Percentiles rank a stretch among this genome's conserved stretches.
phyloP scores from a whole-genome alignment of 2,888 invertebrate species.

The Philereme transversata region DNA sequence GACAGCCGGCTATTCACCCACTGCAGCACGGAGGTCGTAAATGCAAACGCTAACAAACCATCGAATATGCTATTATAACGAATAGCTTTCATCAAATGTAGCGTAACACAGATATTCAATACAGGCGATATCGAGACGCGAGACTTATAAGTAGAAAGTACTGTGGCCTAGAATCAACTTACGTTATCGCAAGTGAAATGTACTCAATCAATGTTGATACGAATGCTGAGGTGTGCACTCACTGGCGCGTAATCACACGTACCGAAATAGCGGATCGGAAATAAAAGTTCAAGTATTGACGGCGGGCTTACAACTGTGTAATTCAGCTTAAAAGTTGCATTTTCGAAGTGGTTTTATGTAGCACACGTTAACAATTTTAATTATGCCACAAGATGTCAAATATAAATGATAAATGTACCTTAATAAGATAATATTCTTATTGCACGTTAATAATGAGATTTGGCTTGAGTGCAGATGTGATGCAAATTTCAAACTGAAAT shows the following conservation, averaged over 20 bases:
- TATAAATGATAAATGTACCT: too few relatives aligned
- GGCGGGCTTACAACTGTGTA: not conserved
- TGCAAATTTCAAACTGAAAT: too few relatives aligned
- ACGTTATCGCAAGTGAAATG: constrained; percentile 40
- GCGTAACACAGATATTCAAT: constrained; percentile 29
- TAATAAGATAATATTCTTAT: too few relatives aligned
- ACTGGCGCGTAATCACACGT: constrained; percentile 7
- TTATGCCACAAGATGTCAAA: too few relatives aligned
- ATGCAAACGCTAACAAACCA: too few relatives aligned
- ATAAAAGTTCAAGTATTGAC: not conserved
- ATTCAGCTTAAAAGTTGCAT: not conserved
- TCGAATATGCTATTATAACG: not conserved
- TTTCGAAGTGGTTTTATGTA: too few relatives aligned
- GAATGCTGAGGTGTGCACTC: constrained; percentile 18
- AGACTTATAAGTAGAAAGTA: constrained; percentile 39
- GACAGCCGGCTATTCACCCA: too few relatives aligned
- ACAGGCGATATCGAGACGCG: constrained; percentile 31
- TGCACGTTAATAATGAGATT: too few relatives aligned
- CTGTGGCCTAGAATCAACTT: constrained; percentile 36
- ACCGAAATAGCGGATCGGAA: not conserved
- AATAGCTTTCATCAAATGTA: constrained; percentile 15
- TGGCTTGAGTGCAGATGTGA: too few relatives aligned
- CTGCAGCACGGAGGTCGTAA: too few relatives aligned
- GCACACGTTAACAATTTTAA: too few relatives aligned
- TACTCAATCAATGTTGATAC: constrained; percentile 38